Conservation (phyloP, 2,797 vertebrate species). For the Propithecus deckenii region DNA sequence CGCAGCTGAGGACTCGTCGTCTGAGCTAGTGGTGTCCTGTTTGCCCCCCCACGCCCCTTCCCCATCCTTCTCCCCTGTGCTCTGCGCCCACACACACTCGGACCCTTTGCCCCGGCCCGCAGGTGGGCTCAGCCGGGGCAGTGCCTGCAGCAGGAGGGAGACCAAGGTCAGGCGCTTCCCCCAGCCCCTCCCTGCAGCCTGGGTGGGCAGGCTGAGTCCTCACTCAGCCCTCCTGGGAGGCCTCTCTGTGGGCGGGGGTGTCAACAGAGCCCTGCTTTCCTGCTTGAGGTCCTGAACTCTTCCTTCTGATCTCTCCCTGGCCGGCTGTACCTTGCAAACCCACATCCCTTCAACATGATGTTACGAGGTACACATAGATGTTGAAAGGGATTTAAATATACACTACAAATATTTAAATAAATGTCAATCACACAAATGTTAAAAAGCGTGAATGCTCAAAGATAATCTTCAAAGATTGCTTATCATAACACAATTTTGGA, state of each 20-base stretch:
- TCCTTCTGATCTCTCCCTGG: background rate
- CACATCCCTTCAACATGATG: background rate
- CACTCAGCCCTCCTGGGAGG: too few species aligned
- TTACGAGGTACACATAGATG: background rate
- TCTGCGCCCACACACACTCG: background rate
- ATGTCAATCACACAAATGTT: background rate
- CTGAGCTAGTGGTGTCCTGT: rapidly evolving
- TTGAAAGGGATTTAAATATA: background rate
- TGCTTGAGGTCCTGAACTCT: background rate
- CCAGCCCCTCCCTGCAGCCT: background rate
- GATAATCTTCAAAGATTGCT: background rate
- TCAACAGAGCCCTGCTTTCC: background rate
- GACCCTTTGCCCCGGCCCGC: background rate
- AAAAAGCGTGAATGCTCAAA: background rate
- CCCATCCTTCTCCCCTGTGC: background rate
- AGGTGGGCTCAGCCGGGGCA: background rate
- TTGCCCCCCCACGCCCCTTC: rapidly evolving
- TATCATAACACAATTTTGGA: background rate
- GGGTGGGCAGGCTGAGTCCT: background rate
- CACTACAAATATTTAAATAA: background rate
- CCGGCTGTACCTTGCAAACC: background rate
- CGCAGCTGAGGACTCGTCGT: too few species aligned
- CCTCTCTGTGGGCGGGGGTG: background rate
- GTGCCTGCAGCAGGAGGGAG: background rate
- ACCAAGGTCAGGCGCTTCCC: background rate